These are phyloP conservation scores for Leptopilina boulardi DNA, from an alignment of 1,140 invertebrate species.

Conservation along the genomic window DNA sequence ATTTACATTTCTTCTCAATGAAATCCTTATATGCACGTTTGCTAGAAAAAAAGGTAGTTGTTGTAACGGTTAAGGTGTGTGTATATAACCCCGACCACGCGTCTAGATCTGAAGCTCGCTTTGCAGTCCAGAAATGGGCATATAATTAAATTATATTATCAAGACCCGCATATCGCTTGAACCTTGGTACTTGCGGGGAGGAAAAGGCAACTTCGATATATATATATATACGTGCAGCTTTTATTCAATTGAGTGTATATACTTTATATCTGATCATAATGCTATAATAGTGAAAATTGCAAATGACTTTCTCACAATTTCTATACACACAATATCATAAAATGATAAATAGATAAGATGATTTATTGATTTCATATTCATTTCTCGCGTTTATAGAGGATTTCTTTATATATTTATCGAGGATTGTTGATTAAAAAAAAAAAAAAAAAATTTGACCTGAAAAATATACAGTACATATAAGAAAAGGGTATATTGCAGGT, in stretches of 20 bases:
- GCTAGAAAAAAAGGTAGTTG: slow-evolving; percentile 9
- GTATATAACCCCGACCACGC: slow-evolving; percentile 27
- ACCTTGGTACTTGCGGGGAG: slow-evolving; percentile 1
- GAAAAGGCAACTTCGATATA: not conserved
- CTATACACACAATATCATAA: too few species aligned
- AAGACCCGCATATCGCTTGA: slow-evolving; percentile 20
- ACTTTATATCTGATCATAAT: not conserved
- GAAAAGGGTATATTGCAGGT: slow-evolving; percentile 42
- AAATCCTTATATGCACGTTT: slow-evolving; percentile 4
- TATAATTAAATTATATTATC: slow-evolving; percentile 32
- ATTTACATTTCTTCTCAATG: slow-evolving; percentile 29
- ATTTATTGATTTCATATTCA: too few species aligned
- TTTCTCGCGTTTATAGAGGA: too few species aligned
- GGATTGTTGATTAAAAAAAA: not conserved
- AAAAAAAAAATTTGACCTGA: not conserved
- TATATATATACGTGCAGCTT: not conserved
- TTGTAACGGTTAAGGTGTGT: slow-evolving; percentile 19
- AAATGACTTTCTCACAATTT: too few species aligned
- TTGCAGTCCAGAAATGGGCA: slow-evolving; percentile 18
- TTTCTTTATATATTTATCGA: too few species aligned
- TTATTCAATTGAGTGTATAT: not conserved
- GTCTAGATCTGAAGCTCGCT: slow-evolving; percentile 14
- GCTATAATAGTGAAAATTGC: not conserved
- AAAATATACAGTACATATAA: not conserved
- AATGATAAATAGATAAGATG: too few species aligned